Evolutionary conservation across 2,888 invertebrate genomes (phyloP).

Genomic region (Cristatella mucedo): DNA sequence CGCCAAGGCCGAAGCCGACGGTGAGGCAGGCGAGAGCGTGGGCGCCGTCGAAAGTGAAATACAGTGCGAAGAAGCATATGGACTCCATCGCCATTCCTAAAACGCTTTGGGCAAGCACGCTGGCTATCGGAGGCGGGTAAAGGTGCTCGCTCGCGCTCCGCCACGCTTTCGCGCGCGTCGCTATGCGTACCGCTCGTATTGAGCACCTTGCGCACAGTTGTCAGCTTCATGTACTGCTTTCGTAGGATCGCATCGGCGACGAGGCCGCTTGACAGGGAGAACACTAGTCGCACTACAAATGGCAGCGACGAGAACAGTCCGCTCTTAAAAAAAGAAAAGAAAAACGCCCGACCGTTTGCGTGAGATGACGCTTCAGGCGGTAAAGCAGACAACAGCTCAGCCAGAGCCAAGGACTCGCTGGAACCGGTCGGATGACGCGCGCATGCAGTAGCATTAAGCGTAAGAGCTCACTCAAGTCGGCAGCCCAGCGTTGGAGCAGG

Average conservation of each 20-base stretch:
- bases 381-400: no score
- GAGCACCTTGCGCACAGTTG: constrained; percentile 26
- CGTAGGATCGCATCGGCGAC: constrained; percentile 25
- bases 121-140: constrained; percentile 2
- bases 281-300: constrained; percentile 24
- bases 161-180: not conserved
- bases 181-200: constrained; percentile 18
- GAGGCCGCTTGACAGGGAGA: constrained; percentile 24
- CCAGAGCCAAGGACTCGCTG: no score
- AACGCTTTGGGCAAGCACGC: constrained; percentile 1
- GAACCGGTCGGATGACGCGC: no score
- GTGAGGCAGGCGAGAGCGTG: constrained; percentile 24
- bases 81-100: constrained; percentile 26
- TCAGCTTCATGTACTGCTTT: constrained; percentile 17
- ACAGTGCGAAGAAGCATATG: constrained; percentile 21
- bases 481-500: no score
- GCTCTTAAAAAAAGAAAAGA: constrained; percentile 19
- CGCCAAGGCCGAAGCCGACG: constrained; percentile 25
- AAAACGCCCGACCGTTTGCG: not conserved
- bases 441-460: no score
- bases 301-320: constrained; percentile 29
- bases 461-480: no score
- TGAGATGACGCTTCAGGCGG: no score
- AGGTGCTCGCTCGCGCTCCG: constrained; percentile 4
- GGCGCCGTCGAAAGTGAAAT: constrained; percentile 16